Base-by-base conservation (phyloP, 2,113 vertebrate genomes). In the Erythrocercus mccallii region DNA sequence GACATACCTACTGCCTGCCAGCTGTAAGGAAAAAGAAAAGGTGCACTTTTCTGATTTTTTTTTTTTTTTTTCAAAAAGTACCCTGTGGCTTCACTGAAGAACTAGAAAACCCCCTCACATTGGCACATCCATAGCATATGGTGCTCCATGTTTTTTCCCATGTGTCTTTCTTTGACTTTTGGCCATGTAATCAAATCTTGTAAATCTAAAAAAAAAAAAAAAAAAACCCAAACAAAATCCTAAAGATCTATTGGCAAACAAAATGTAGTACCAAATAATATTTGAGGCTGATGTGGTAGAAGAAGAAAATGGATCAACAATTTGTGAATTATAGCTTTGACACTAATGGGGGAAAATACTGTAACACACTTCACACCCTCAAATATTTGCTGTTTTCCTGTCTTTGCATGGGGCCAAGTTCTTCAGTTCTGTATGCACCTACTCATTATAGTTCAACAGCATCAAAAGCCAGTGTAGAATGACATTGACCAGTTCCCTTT, bases 241-340 rank as follows among this genome's bases (percentile, higher is more conserved):
- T 90, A 81, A 95, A 95, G 68, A 80, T 95, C 57, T 88, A 82
- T 86, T 45, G 71, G 83, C 88, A 97, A 86, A 95, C 94, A 97
- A 97, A 94, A 97, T 17, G 54, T 61, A 94, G 92, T 97, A 97
- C 95, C 74, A 97, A 98, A 96, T 95, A 97, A 97, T 93, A 94
- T 96, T 97, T 97, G 94, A 95, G 87, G 95, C 65, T 88, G 61
- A 92, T 92, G 92, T 88, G 86, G 96, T 83, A 96, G 92, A 95
- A 97, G 93, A 96, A 96, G 96, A 96, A 97, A 97, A 97, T 17
- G 61, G n/a, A 95, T 91, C 91, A 97, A 96, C 76, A 97, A 95
- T 95, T 97, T 96, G 35, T 80, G 95, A 97, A 97, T 98, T 97
- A 97, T 38, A 97, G 86, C 92, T 95, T 97, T 96, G 96, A 95